Percentiles rank a stretch among this genome's conserved stretches.
Conservation (phyloP, 1,140 invertebrate genomes). For the Trichonephila inaurata region DNA sequence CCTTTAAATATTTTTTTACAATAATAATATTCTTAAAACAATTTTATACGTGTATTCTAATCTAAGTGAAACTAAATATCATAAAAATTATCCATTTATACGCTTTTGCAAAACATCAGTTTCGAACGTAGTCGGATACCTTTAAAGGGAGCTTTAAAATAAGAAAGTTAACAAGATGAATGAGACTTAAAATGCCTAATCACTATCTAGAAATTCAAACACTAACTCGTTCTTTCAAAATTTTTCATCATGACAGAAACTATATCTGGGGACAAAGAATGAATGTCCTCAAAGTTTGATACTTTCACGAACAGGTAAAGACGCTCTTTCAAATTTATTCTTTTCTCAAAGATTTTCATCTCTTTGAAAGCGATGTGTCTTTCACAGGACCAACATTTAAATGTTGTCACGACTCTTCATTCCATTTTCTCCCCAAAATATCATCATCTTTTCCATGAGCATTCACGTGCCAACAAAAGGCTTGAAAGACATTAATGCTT, state of each 20-base stretch:
- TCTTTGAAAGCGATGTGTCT: background rate
- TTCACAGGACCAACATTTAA: background rate
- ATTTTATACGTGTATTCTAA: no score
- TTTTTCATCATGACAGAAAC: background rate
- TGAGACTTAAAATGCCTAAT: no score
- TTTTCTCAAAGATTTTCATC: background rate
- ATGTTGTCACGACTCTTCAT: background rate
- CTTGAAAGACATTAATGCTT: background rate
- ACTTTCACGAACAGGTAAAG: background rate
- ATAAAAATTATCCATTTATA: no score
- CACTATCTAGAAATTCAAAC: no score
- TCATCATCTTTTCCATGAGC: background rate
- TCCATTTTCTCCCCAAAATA: background rate
- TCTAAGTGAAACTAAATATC: no score
- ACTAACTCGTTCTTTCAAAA: no score
- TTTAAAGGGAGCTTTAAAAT: no score
- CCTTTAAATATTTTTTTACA: no score
- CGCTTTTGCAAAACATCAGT: no score
- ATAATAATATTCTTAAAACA: no score
- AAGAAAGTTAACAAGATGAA: no score
- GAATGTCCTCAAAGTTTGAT: background rate
- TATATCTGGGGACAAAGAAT: background rate
- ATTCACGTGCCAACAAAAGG: slow-evolving; percentile 4
- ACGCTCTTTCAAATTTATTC: background rate
- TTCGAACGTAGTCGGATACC: no score